Conservation (phyloP, 2,888 invertebrate genomes). For the Ennomos fuscantarius region DNA sequence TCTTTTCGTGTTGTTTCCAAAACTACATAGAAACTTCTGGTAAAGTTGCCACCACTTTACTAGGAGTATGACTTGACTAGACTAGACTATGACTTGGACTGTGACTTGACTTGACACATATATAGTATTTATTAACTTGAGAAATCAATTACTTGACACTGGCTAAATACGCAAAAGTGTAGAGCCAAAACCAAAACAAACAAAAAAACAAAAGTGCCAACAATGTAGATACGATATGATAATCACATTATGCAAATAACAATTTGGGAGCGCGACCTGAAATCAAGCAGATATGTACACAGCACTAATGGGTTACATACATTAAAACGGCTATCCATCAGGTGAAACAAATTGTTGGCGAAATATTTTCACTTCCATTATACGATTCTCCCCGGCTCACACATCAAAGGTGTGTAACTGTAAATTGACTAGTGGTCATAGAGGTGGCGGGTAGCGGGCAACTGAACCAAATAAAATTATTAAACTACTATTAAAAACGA, state of each 20-base stretch:
- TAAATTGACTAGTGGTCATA: constrained; percentile 33
- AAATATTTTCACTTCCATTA: constrained; percentile 54
- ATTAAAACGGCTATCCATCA: constrained; percentile 45
- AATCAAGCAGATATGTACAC: constrained; percentile 34
- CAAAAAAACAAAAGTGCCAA: constrained; percentile 9
- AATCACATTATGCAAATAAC: constrained; percentile 37
- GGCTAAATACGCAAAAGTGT: no score
- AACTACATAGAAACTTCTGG: no score
- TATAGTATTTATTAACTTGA: no score
- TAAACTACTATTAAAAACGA: no score
- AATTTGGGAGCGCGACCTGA: constrained; percentile 32
- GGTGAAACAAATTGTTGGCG: constrained; percentile 47
- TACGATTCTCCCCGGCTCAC: constrained; percentile 51
- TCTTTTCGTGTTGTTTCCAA: no score
- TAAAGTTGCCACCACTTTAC: no score
- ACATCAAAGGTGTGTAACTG: constrained; percentile 56
- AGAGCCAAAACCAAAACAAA: no score
- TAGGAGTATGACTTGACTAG: no score
- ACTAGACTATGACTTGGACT: no score
- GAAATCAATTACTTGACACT: no score
- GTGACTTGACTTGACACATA: no score
- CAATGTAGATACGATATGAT: constrained; percentile 25
- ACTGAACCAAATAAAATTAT: no score
- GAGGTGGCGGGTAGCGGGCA: constrained; percentile 19
- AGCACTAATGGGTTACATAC: constrained; percentile 33